phyloP scores from a whole-genome alignment of 2,113 vertebrate genomes.

The Poecile atricapillus region DNA sequence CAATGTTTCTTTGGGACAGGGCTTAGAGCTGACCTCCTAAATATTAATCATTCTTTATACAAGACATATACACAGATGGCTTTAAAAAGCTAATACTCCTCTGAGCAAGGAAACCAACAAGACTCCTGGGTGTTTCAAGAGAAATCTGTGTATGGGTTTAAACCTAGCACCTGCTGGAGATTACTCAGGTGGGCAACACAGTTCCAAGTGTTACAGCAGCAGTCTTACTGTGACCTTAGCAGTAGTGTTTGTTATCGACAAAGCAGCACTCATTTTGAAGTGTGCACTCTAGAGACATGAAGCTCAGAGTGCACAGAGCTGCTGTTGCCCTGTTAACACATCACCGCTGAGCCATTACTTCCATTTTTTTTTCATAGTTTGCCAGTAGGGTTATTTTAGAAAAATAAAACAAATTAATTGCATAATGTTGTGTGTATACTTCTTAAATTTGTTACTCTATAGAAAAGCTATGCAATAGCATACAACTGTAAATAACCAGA shows the following conservation, averaged over 20 bases:
- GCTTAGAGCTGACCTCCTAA: not conserved
- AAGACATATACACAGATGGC: not conserved
- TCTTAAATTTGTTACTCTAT: not conserved
- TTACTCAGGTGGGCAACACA: not conserved
- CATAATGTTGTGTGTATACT: not conserved
- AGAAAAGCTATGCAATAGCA: not conserved
- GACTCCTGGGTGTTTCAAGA: not conserved
- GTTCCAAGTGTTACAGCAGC: not conserved
- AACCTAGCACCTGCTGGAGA: not conserved
- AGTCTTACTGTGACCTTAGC: not conserved
- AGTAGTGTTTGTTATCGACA: not conserved
- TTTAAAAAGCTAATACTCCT: not conserved
- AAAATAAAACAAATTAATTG: not conserved
- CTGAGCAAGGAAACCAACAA: not conserved
- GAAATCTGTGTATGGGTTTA: not conserved
- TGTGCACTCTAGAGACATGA: not conserved
- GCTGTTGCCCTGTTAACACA: not conserved
- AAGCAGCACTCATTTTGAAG: not conserved
- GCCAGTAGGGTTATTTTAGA: not conserved
- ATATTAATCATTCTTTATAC: not conserved
- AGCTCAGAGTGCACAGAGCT: not conserved
- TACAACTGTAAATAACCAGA: not conserved
- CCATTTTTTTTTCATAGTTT: not conserved
- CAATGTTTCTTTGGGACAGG: accelerated
- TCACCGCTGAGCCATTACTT: not conserved